Base-by-base conservation (phyloP, 2,888 invertebrate genomes). In the Agrotis ipsilon region DNA sequence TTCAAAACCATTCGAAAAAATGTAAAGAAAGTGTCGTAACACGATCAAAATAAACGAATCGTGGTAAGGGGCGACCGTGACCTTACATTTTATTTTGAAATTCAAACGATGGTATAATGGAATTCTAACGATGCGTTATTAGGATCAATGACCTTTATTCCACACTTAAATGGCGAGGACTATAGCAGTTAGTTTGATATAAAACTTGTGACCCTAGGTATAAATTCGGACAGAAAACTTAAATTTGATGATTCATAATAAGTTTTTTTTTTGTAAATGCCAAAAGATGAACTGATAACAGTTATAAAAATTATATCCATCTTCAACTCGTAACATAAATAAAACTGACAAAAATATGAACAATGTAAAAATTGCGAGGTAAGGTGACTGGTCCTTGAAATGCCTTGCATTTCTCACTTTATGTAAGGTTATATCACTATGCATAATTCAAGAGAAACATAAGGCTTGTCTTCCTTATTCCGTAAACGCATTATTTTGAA, bases 401-500 rank as follows among this genome's bases (percentile, higher is more conserved):
- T 48, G 27, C 52, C 54, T 32, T 60, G 70, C 27, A 32, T 46
- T 60, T 55, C 39, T 59, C 45, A 51, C 43, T 59, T 57, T 55
- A 27, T 55, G 27, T 68, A 72, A 68, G 55, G 52, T 71, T 68
- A 57, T 51, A 63, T 57, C 66, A 60, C 45, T 59, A 32, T 58
- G 61, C 67, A 71, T 75, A 68, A 79, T 75, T 45, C 61, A 49
- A 61, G 49, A 68, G 48, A 57, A 61, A 52, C 21, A 60, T 78
- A 51, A 55, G 52, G 49, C 49, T 14, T 43, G 18, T 52, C 72
- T 79, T 79, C 65, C 80, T 75, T 62, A 66, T 79, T 80, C 72
- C 68, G 68, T 24, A 27, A 72, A 72, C 55, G 16, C 48, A 59
- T 75, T 57, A 75, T 75, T 70, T 70, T 75, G 18, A 67, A 64